phyloP scores from a whole-genome alignment of 2,888 invertebrate genomes.

The Trissolcus japonicus region DNA sequence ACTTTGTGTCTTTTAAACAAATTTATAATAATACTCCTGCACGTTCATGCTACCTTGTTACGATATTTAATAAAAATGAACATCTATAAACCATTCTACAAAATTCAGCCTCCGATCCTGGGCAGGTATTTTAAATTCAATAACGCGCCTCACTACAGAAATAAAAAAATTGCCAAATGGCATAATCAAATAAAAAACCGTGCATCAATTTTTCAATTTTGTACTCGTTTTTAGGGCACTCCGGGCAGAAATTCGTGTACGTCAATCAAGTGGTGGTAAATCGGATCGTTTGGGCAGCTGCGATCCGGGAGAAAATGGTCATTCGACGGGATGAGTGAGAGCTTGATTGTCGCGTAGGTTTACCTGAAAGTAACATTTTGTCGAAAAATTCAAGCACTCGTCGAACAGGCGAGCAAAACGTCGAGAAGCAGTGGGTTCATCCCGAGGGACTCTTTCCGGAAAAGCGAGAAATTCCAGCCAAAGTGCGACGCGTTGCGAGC shows the following conservation, averaged over 20 bases:
- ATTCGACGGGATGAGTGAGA: background rate
- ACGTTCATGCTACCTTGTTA: conserved; percentile 10
- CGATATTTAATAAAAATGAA: conserved; percentile 21
- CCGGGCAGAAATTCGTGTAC: no score
- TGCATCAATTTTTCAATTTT: no score
- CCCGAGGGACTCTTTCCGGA: conserved; percentile 60
- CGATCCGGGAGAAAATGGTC: background rate
- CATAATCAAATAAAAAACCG: no score
- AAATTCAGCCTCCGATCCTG: background rate
- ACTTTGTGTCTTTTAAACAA: conserved; percentile 6
- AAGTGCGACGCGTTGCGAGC: conserved; percentile 54
- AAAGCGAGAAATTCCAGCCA: conserved; percentile 60
- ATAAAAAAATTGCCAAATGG: no score
- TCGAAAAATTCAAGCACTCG: conserved; percentile 66
- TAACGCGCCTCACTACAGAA: background rate
- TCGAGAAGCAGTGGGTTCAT: conserved; percentile 52
- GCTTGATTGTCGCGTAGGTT: conserved; percentile 41
- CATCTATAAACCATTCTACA: background rate
- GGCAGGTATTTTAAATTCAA: background rate
- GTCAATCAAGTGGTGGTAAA: no score
- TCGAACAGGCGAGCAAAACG: conserved; percentile 63
- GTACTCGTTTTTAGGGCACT: no score
- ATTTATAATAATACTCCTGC: conserved; percentile 14
- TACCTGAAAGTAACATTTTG: conserved; percentile 63
- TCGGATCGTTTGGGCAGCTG: no score